Percentiles rank a stretch among this genome's conserved stretches.
These are phyloP conservation scores for Harlomillsia oculata DNA, from an alignment of 1,140 invertebrate genomes.

Conservation along the genomic window DNA sequence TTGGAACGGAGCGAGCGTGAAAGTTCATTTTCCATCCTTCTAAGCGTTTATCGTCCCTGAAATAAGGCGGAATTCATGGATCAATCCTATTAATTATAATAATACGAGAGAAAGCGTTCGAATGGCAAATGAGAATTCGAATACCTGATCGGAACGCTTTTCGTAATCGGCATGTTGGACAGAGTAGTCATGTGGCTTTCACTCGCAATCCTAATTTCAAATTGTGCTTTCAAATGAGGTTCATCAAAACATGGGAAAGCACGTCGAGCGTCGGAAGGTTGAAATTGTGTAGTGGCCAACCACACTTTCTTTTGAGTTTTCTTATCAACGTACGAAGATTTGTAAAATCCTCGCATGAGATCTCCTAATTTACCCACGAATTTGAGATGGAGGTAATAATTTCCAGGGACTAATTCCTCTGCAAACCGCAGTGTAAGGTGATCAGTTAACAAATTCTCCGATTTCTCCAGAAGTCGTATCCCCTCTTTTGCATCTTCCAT, in stretches of 20 bases:
- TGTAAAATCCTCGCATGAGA: constrained; percentile 65
- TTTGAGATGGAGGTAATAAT: constrained; percentile 19
- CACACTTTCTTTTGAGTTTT: constrained; percentile 56
- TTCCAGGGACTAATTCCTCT: constrained; percentile 11
- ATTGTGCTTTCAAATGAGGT: constrained; percentile 76
- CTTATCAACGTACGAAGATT: constrained; percentile 63
- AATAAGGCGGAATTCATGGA: no score
- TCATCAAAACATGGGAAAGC: constrained; percentile 93
- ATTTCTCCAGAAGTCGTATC: not conserved
- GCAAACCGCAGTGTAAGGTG: constrained; percentile 8
- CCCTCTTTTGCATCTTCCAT: constrained; percentile 38
- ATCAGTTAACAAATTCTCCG: not conserved
- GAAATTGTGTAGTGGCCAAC: constrained; percentile 79
- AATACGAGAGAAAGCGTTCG: no score
- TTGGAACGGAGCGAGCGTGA: constrained; percentile 58
- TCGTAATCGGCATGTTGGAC: constrained; percentile 59
- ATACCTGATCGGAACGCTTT: constrained; percentile 37
- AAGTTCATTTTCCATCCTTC: constrained; percentile 62
- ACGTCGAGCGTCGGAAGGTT: constrained; percentile 52
- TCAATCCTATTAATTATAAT: no score
- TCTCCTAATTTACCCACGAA: constrained; percentile 21
- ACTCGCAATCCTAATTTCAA: constrained; percentile 65
- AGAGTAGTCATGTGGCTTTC: constrained; percentile 60
- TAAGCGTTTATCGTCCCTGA: constrained; percentile 44
- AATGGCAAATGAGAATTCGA: no score